These are phyloP conservation scores for Iphiclides podalirius DNA, from an alignment of 2,888 invertebrate species.

Conservation along the genomic window DNA sequence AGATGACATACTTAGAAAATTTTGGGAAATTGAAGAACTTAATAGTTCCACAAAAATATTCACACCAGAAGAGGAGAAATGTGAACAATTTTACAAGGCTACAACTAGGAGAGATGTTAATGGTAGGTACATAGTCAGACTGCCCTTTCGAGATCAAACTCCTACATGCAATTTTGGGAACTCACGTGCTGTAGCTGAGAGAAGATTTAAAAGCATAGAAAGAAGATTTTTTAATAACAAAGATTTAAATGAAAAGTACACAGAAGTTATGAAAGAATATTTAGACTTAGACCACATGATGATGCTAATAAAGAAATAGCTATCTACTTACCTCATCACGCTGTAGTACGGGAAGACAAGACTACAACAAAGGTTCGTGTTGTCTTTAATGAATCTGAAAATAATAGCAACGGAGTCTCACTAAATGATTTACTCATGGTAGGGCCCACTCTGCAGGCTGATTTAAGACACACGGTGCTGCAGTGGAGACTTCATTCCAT, in stretches of 20 bases:
- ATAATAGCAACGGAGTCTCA: background rate
- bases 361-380: background rate
- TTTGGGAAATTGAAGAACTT: constrained; percentile 27
- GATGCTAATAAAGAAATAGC: background rate
- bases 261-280: background rate
- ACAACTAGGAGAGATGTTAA: constrained; percentile 28
- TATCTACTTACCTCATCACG: background rate
- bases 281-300: background rate
- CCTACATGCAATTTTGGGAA: background rate
- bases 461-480: background rate
- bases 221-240: background rate
- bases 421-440: background rate
- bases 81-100: constrained; percentile 23
- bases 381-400: background rate
- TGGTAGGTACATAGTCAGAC: constrained; percentile 14
- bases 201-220: background rate
- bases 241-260: background rate
- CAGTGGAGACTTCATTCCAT: background rate
- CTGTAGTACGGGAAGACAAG: background rate
- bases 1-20: constrained; percentile 27
- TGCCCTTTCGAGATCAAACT: constrained; percentile 3
- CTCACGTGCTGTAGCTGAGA: background rate
- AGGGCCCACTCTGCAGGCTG: background rate
- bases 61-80: constrained; percentile 11
- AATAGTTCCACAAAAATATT: constrained; percentile 11